These are phyloP conservation scores for Operophtera brumata DNA, from an alignment of 2,888 invertebrate genomes.

Conservation along the genomic window DNA sequence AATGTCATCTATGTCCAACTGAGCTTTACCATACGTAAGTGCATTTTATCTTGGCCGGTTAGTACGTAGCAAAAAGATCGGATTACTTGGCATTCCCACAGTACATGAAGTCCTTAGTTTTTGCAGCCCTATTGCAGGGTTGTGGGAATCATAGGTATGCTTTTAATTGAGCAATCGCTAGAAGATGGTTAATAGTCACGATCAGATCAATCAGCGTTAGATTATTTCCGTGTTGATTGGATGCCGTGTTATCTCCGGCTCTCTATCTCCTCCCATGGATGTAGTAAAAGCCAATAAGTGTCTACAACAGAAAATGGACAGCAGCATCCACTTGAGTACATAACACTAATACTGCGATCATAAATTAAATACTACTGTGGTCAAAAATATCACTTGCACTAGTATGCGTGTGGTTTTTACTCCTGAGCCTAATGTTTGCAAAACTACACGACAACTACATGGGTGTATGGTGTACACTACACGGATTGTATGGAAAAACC, in stretches of 20 bases:
- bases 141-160: conserved; percentile 42
- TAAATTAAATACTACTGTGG: too few relatives aligned
- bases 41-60: conserved; percentile 44
- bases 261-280: too few relatives aligned
- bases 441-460: too few relatives aligned
- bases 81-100: conserved; percentile 72
- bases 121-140: conserved; percentile 43
- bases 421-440: too few relatives aligned
- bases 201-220: conserved; percentile 3
- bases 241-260: background rate
- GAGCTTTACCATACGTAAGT: conserved; percentile 42
- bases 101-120: conserved; percentile 47
- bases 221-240: background rate
- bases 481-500: too few relatives aligned
- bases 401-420: too few relatives aligned
- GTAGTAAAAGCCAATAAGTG: too few relatives aligned
- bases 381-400: too few relatives aligned
- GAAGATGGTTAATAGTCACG: conserved; percentile 15
- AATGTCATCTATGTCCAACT: conserved; percentile 36
- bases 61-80: conserved; percentile 64
- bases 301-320: too few relatives aligned
- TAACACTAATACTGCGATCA: too few relatives aligned
- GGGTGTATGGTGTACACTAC: too few relatives aligned
- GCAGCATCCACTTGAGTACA: too few relatives aligned
- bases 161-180: conserved; percentile 39